Evolutionary conservation across 2,888 invertebrate species (phyloP), one percentile per base, ranked within the genome.

Genomic region (Drosophila antonietae): DNA sequence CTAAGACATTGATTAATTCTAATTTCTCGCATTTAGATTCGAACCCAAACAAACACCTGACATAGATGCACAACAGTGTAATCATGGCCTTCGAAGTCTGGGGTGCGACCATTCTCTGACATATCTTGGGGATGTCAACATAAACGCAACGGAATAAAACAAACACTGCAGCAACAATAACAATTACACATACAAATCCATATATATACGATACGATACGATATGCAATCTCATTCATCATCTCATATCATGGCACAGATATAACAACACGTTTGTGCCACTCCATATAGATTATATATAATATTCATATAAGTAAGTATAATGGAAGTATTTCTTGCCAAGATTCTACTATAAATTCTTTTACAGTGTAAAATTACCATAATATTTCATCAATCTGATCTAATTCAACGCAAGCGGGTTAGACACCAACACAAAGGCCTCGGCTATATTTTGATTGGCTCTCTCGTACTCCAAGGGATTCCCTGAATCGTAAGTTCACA

Each of bases 121-220:
- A 10, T 31, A 6, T n/a, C n/a, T n/a, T 10, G n/a, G n/a, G 49
- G 31, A 49, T 49, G 31, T n/a, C 1, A 10, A 10, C n/a, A n/a
- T 10, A n/a, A 49, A n/a, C 49, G 49, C 49, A 49, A 49, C 31
- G 31, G 49, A 49, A 49, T 31, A n/a, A 49, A 49, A n/a, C n/a
- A 31, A 31, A 47, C 9, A 47, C 28, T 23, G 4, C 15, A 23
- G 12, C 15, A 10, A 49, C 28, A 10, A 0, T 1, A 23, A 23
- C 14, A 46, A 46, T 2, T 37, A 35, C 33, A 37, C 2, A 20
- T 52, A 37, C 20, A 35, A 14, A 14, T 35, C 20, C 6, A 14
- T 1, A 8, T 35, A 35, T 14, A 33, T 7, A 10, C 7, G 1
- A 14, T 20, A 23, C 6, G 3, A 14, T 20, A 23, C 28, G 6